Base-by-base conservation (phyloP, 2,113 vertebrate species). In the Mus pahari region DNA sequence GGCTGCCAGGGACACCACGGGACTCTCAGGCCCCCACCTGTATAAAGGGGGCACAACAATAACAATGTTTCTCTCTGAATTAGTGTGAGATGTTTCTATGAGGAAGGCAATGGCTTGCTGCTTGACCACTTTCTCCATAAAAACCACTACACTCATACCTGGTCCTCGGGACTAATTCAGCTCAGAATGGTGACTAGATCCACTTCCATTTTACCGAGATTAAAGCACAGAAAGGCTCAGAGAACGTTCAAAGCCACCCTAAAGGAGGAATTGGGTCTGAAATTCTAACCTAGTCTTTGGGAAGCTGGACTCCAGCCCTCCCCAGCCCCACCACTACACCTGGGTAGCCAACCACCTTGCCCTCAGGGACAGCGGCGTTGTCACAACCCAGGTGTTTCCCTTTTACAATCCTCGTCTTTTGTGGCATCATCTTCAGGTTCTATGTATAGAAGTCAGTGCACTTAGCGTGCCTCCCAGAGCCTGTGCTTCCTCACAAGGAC, bases 241-340 rank as follows among this genome's bases (percentile, higher is more conserved):
- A 13, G 10, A 78, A 73, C 20, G 12, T 82, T 36, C 92, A 16
- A 70, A 78, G 55, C 48, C 19, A 1, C 39, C 9, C 28, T n/a
- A 45, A 60, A 86, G 16, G 17, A 33, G 42, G 9, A 2, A 19
- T 20, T 45, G 28, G 39, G 36, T 53, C n/a, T 79, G 13, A 60
- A 81, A 71, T 26, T 39, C 36, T 31, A 86, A 81, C 33, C 16
- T 2, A 28, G 62, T 16, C 83, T 81, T 83, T 10, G 33, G 7
- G 42, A 64, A 58, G 33, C 26, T 17, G 0, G 58, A 28, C 7
- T 10, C 2, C 19, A 45, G 60, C 6, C 31, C 39, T 66, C 39
- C 10, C 26, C 7, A 4, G 45, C 45, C 62, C 53, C 42, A 5
- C 0, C 20, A 31, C 73, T 28, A 4, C 53, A 6, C 1, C 1